Evolutionary conservation across 2,113 vertebrate species (phyloP).

Genomic region (Oenanthe melanoleuca): DNA sequence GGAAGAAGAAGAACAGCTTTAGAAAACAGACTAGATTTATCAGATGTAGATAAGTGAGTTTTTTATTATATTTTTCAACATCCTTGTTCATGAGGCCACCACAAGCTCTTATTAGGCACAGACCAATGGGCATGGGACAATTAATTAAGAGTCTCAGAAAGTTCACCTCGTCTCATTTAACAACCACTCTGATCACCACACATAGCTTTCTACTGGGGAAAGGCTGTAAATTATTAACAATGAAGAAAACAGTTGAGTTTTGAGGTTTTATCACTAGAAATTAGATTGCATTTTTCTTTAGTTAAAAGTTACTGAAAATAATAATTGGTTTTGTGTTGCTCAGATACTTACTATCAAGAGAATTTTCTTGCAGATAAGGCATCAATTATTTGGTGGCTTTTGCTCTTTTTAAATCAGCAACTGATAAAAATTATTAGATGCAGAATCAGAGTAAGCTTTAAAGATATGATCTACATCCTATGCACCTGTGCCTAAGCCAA

Average conservation of each 20-base stretch:
- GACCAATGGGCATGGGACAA: background rate
- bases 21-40: background rate
- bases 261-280: background rate
- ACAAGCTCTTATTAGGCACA: background rate
- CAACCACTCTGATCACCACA: background rate
- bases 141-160: constrained; percentile 4
- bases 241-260: constrained; percentile 6
- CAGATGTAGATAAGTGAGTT: background rate
- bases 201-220: background rate
- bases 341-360: constrained; percentile 3
- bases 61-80: background rate
- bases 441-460: background rate
- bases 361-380: constrained; percentile 27
- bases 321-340: constrained; percentile 1
- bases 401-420: constrained; percentile 24
- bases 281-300: constrained; percentile 23
- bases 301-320: constrained; percentile 44
- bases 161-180: constrained; percentile 13
- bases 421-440: constrained; percentile 2
- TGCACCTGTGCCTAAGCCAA: background rate
- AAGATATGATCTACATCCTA: background rate
- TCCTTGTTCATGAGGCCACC: background rate
- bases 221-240: background rate
- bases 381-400: constrained; percentile 18
- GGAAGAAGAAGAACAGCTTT: background rate